Percentiles rank a stretch among this genome's conserved stretches.
phyloP scores from a whole-genome alignment of 2,113 vertebrate species.

The Nothobranchius kuhntae region DNA sequence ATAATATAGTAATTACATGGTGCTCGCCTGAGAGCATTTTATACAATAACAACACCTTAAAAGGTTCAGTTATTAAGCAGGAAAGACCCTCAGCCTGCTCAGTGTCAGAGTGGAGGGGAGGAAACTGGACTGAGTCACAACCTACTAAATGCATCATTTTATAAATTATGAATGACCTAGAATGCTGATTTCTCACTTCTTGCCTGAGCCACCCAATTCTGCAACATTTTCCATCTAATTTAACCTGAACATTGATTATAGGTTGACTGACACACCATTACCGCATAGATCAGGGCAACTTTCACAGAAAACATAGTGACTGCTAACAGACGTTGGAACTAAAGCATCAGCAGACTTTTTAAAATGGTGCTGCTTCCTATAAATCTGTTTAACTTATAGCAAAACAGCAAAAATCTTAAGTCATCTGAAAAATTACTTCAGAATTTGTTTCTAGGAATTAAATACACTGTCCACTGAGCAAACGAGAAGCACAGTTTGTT shows the following conservation, averaged over 20 bases:
- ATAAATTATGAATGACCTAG: background rate
- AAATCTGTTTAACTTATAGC: too few species aligned
- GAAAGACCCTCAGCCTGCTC: background rate
- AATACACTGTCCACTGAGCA: too few species aligned
- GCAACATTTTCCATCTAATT: background rate
- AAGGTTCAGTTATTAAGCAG: background rate
- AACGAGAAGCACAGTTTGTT: too few species aligned
- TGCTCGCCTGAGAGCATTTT: background rate
- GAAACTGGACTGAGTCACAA: background rate
- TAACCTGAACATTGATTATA: background rate
- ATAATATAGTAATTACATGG: too few species aligned
- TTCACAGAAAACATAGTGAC: background rate
- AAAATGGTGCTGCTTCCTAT: too few species aligned
- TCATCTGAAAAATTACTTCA: too few species aligned
- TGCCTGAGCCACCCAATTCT: background rate
- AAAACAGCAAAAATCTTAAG: too few species aligned
- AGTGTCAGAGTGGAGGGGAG: background rate
- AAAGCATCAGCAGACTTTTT: too few species aligned
- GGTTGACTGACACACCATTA: background rate
- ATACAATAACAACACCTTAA: background rate
- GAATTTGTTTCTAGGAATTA: too few species aligned
- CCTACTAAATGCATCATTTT: background rate
- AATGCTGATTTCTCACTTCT: background rate
- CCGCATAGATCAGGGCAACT: background rate
- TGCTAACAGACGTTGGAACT: too few species aligned